phyloP scores from a whole-genome alignment of 2,797 vertebrate genomes.

The Chlorospingus flavigularis region DNA sequence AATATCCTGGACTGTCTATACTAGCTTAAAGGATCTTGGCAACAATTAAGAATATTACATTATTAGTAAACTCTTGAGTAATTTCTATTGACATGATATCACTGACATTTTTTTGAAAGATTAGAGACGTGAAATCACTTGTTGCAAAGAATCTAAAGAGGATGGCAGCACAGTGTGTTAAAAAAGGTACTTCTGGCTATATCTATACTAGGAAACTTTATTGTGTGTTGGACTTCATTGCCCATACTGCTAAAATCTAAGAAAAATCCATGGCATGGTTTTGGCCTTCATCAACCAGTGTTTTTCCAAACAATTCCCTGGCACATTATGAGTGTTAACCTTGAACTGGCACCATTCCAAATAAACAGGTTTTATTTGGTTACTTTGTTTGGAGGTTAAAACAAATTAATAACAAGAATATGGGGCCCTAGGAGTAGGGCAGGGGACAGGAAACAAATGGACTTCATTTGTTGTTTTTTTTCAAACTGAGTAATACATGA shows the following conservation, averaged over 20 bases:
- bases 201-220: neutral
- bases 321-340: neutral
- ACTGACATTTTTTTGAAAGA: neutral
- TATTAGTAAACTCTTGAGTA: neutral
- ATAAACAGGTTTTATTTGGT: neutral
- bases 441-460: neutral
- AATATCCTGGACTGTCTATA: neutral
- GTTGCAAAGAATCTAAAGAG: neutral
- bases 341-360: neutral
- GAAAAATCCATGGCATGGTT: neutral
- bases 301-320: neutral
- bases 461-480: neutral
- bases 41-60: neutral
- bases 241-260: neutral
- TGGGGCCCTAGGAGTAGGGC: accelerated
- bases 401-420: neutral
- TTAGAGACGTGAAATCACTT: neutral
- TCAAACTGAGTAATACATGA: neutral
- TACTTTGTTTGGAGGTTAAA: neutral
- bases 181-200: neutral
- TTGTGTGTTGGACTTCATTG: neutral
- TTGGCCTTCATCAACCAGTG: neutral
- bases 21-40: neutral
- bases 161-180: neutral
- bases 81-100: neutral